Base-by-base conservation (phyloP, 1,140 invertebrate species). In the Lutraria rhynchaena region DNA sequence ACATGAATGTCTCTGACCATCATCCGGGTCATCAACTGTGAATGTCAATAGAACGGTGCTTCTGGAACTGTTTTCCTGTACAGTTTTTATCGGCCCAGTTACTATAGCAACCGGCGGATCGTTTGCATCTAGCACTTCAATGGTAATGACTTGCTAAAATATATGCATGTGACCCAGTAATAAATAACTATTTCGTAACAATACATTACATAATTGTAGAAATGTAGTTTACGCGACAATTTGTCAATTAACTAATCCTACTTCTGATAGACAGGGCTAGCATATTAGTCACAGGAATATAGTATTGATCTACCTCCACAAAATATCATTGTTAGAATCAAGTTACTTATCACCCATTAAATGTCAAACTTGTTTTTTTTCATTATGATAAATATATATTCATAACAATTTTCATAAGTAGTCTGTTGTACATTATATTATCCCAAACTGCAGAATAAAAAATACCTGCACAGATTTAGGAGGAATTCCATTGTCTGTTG, bases 401-500 rank as follows among this genome's bases (percentile, higher is more conserved):
- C n/a, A n/a, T n/a, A n/a, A n/a, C n/a, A n/a, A n/a, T n/a, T n/a
- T n/a, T n/a, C n/a, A n/a, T n/a, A n/a, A n/a, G n/a, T n/a, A n/a
- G n/a, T n/a, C n/a, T n/a, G n/a, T n/a, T n/a, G n/a, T n/a, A n/a
- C n/a, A n/a, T n/a, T n/a, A n/a, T n/a, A n/a, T n/a, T n/a, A n/a
- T n/a, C n/a, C n/a, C n/a, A n/a, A n/a, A n/a, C n/a, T n/a, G n/a
- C n/a, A n/a, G n/a, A n/a, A n/a, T n/a, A n/a, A n/a, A n/a, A n/a
- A 17, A 31, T 61, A 85, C 86, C 78, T 82, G 71, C 7, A 82
- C 53, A 29, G 71, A 83, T 31, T 82, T 57, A 0, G 83, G 37
- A 27, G 87, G 88, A n/a, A 17, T 74, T 11, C 88, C 88, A 85
- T 76, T 85, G 65, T 89, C 88, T 5, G 76, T 82, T n/a, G 77